phyloP scores from a whole-genome alignment of 2,113 vertebrate species.

The Oostethus manadensis region DNA sequence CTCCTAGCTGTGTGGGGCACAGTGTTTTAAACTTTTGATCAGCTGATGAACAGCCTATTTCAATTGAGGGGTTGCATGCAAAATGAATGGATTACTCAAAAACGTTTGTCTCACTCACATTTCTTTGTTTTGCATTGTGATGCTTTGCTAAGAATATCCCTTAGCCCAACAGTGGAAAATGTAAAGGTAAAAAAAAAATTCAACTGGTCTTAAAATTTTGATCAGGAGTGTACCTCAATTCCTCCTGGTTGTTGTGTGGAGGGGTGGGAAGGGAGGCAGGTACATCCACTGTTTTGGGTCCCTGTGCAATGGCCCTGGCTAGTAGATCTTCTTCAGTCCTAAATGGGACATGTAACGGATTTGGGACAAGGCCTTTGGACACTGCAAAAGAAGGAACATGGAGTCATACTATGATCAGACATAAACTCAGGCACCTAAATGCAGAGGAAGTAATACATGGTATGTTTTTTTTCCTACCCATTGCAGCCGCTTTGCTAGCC shows the following conservation, averaged over 20 bases:
- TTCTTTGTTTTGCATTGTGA: no score
- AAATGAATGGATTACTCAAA: no score
- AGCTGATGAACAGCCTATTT: no score
- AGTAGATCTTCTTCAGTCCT: slow-evolving; percentile 88
- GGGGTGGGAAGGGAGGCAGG: slow-evolving; percentile 95
- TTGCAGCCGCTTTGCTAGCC: slow-evolving; percentile 83
- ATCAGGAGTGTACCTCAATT: slow-evolving; percentile 77
- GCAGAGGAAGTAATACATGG: not conserved
- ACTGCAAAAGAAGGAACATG: slow-evolving; percentile 61
- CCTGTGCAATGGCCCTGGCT: slow-evolving; percentile 86
- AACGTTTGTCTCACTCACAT: no score
- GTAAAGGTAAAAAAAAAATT: no score
- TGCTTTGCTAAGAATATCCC: no score
- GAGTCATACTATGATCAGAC: not conserved
- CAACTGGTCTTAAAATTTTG: no score
- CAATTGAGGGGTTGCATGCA: no score
- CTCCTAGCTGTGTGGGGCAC: no score
- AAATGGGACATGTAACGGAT: slow-evolving; percentile 85
- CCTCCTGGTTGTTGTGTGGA: slow-evolving; percentile 97
- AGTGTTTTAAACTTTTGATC: no score
- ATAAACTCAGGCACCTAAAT: not conserved
- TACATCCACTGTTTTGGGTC: slow-evolving; percentile 93
- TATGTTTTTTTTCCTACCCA: slow-evolving; percentile 61
- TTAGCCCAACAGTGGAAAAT: no score
- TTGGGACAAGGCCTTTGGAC: slow-evolving; percentile 85